A percentile compares a stretch with the other conserved stretches of the same genome.
phyloP scores from a whole-genome alignment of 2,888 invertebrate species.

The Drosophila affinis region DNA sequence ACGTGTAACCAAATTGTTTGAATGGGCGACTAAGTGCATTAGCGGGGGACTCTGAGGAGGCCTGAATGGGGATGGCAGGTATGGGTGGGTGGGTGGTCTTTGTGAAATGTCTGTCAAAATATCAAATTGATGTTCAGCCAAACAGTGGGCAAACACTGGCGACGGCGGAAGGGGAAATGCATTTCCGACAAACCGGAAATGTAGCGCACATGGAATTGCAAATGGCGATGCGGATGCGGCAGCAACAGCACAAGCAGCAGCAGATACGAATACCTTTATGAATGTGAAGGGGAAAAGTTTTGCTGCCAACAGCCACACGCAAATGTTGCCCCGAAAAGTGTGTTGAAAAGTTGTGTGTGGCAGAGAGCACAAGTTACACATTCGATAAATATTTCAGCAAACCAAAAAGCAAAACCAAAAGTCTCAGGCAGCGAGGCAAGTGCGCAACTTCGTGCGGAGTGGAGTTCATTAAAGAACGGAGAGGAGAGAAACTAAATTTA shows the following conservation, averaged over 20 bases:
- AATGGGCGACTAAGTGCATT: slow-evolving; percentile 74
- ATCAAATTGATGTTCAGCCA: slow-evolving; percentile 61
- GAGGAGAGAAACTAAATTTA: slow-evolving; percentile 37
- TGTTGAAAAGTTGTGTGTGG: slow-evolving; percentile 27
- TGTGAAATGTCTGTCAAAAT: slow-evolving; percentile 48
- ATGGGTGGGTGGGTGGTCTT: slow-evolving; percentile 12
- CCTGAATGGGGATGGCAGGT: not conserved
- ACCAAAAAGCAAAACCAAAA: slow-evolving; percentile 14
- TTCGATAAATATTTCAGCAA: slow-evolving; percentile 61
- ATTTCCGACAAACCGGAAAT: slow-evolving; percentile 76
- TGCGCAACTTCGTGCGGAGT: slow-evolving; percentile 13
- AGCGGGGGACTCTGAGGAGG: slow-evolving; percentile 26
- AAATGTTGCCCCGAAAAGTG: not conserved
- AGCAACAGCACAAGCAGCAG: not conserved
- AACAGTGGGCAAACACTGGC: slow-evolving; percentile 43
- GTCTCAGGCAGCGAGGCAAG: slow-evolving; percentile 3
- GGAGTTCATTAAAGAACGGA: slow-evolving; percentile 45
- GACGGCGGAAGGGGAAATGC: slow-evolving; percentile 73
- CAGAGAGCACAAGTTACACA: slow-evolving; percentile 54
- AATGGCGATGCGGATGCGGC: slow-evolving; percentile 41
- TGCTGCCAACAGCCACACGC: not conserved
- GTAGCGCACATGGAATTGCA: slow-evolving; percentile 70
- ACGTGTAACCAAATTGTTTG: slow-evolving; percentile 75
- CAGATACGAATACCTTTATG: slow-evolving; percentile 28
- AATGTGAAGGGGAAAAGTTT: slow-evolving; percentile 30